Conservation (phyloP, 2,113 vertebrate genomes). For the Pangasianodon hypophthalmus region DNA sequence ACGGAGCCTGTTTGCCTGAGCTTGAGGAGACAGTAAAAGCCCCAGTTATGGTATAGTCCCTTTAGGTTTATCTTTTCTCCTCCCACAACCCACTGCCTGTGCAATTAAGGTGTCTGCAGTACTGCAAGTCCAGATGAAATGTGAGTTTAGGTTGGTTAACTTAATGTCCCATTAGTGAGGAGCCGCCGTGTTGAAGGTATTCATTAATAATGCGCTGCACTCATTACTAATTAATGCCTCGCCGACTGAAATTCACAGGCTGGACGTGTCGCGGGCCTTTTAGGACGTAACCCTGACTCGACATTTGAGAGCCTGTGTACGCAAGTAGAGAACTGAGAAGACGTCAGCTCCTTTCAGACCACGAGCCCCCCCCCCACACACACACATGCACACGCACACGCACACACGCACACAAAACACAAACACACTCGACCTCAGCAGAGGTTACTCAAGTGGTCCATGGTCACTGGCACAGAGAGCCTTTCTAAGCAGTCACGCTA, state of each 20-base stretch:
- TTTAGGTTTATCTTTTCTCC: conserved; percentile 45
- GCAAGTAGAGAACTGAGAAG: conserved; percentile 39
- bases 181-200: conserved; percentile 39
- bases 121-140: conserved; percentile 52
- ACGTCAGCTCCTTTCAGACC: conserved; percentile 23
- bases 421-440: conserved; percentile 20
- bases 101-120: conserved; percentile 62
- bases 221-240: conserved; percentile 67
- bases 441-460: conserved; percentile 36
- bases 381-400: conserved; percentile 35
- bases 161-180: conserved; percentile 55
- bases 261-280: conserved; percentile 52
- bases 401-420: conserved; percentile 15
- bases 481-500: conserved; percentile 49
- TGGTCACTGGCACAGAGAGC: conserved; percentile 27
- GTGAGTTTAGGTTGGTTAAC: conserved; percentile 50
- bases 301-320: conserved; percentile 40
- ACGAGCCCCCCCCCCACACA: conserved; percentile 11
- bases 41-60: not conserved
- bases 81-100: conserved; percentile 44
- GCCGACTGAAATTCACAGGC: conserved; percentile 56
- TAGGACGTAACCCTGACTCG: conserved; percentile 51
- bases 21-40: not conserved
- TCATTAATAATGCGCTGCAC: conserved; percentile 56
- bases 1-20: not conserved